Percentiles rank a stretch among this genome's conserved stretches.
These are phyloP conservation scores for Drosophila mauritiana DNA, from an alignment of 1,140 invertebrate genomes.

Conservation along the genomic window DNA sequence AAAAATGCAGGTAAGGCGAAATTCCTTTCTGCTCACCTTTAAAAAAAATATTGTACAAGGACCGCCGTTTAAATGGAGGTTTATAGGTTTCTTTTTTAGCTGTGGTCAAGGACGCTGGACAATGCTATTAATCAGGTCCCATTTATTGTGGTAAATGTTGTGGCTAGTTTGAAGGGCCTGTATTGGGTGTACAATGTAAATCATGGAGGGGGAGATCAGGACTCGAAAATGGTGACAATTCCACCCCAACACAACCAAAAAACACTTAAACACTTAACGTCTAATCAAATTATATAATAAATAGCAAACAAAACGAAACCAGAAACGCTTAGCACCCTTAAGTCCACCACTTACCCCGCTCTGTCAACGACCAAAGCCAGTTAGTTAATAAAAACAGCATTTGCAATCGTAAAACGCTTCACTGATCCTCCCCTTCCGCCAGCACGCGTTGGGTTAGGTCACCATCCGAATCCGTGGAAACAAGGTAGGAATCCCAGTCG, in stretches of 20 bases:
- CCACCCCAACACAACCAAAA: slow-evolving; percentile 14
- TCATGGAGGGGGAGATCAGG: slow-evolving; percentile 4
- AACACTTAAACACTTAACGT: slow-evolving; percentile 56
- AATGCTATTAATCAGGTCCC: slow-evolving; percentile 64
- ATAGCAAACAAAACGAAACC: slow-evolving; percentile 58
- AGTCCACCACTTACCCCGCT: slow-evolving; percentile 52
- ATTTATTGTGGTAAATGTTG: slow-evolving; percentile 75
- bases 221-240: slow-evolving; percentile 6
- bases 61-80: slow-evolving; percentile 34
- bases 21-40: slow-evolving; percentile 1
- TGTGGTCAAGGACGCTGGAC: slow-evolving; percentile 50
- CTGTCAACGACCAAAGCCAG: slow-evolving; percentile 53
- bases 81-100: slow-evolving; percentile 52
- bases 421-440: slow-evolving; percentile 18
- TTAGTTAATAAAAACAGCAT: slow-evolving; percentile 72
- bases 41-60: slow-evolving; percentile 8
- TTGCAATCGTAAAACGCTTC: slow-evolving; percentile 68
- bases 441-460: slow-evolving; percentile 54
- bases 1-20: slow-evolving; percentile 23
- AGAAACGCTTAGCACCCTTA: slow-evolving; percentile 70
- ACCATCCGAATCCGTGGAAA: slow-evolving; percentile 24
- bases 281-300: slow-evolving; percentile 74
- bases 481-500: slow-evolving; percentile 2
- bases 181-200: slow-evolving; percentile 6
- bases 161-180: slow-evolving; percentile 52